Conservation (phyloP, 2,113 vertebrate species). For the Aspidoscelis tigris region DNA sequence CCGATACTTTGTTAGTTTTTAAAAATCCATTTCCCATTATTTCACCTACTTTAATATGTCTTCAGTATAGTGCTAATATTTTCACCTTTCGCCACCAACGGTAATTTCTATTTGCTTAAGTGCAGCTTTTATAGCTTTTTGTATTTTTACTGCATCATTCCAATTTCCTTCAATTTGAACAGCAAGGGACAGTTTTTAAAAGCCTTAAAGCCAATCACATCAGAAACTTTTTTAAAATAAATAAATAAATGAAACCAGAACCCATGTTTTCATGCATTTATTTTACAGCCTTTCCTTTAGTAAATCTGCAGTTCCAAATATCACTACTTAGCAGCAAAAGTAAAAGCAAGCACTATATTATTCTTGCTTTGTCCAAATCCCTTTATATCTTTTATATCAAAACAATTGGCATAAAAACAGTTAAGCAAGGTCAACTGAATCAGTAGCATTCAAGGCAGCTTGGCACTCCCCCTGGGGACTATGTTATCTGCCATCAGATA, state of each 20-base stretch:
- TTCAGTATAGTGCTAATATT: conserved; percentile 14
- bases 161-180: conserved; percentile 26
- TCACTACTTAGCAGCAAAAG: neutral
- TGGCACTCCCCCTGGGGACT: too few relatives aligned
- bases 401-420: neutral
- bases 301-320: neutral
- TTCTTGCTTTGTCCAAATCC: neutral
- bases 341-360: conserved; percentile 2
- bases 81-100: conserved; percentile 22
- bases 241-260: conserved; percentile 3
- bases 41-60: conserved; percentile 30
- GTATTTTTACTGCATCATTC: conserved; percentile 33
- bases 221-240: conserved; percentile 8
- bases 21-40: neutral
- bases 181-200: neutral
- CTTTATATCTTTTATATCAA: neutral
- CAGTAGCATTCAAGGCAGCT: conserved; percentile 9
- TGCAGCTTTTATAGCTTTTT: conserved; percentile 22
- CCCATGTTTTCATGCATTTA: neutral
- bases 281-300: conserved; percentile 8
- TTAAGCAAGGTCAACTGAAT: conserved; percentile 3
- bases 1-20: conserved; percentile 27
- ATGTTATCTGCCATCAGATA: too few relatives aligned
- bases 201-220: neutral
- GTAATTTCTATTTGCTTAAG: conserved; percentile 39